These are phyloP conservation scores for Carassius carassius DNA, from an alignment of 2,113 vertebrate genomes.

Conservation along the genomic window DNA sequence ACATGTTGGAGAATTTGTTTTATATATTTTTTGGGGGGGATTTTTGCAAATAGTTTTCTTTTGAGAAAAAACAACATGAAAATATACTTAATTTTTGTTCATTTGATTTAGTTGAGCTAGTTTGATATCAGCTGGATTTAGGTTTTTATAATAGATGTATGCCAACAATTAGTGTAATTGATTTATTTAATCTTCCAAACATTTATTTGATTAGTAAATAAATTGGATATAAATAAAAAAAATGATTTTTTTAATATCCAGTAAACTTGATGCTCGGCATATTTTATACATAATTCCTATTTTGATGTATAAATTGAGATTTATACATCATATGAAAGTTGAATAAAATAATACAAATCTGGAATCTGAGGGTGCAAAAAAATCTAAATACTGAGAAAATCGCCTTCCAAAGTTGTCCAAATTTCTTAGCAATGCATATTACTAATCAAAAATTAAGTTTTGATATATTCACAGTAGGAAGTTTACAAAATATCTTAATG, in stretches of 20 bases:
- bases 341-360: too few species aligned
- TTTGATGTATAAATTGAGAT: too few species aligned
- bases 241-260: neutral
- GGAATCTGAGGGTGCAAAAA: too few species aligned
- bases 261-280: neutral
- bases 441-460: too few species aligned
- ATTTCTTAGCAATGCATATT: too few species aligned
- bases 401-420: too few species aligned
- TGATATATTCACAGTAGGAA: too few species aligned
- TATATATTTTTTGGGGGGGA: too few species aligned
- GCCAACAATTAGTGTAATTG: neutral
- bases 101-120: neutral
- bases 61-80: neutral
- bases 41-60: neutral
- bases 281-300: neutral
- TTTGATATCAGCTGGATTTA: neutral
- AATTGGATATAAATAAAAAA: neutral
- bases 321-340: too few species aligned
- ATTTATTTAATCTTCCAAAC: neutral
- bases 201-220: neutral
- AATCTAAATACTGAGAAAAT: too few species aligned
- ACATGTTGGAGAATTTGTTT: too few species aligned
- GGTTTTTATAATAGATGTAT: neutral
- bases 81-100: neutral
- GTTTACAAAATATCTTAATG: too few species aligned